phyloP scores from a whole-genome alignment of 2,888 invertebrate species.

The Tetheella fluctuosa region DNA sequence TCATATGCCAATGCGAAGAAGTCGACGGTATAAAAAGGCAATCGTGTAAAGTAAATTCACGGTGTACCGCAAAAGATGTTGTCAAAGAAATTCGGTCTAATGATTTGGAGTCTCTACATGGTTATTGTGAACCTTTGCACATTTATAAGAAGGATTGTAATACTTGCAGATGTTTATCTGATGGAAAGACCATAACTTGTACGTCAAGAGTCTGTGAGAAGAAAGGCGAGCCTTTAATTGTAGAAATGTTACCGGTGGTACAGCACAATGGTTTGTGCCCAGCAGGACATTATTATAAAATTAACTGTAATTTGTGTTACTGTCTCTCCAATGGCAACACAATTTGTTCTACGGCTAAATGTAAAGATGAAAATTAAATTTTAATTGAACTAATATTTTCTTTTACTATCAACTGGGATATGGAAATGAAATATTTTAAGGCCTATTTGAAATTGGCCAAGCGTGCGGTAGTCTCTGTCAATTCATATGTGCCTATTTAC shows the following conservation, averaged over 20 bases:
- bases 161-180: conserved; percentile 56
- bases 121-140: conserved; percentile 66
- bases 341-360: conserved; percentile 61
- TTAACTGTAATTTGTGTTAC: conserved; percentile 68
- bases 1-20: conserved; percentile 55
- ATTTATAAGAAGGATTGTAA: conserved; percentile 61
- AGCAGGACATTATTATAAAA: conserved; percentile 55
- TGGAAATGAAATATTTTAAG: too few species aligned
- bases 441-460: too few species aligned
- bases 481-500: too few species aligned
- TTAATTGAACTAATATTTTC: not conserved
- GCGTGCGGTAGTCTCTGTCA: too few species aligned
- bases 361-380: conserved; percentile 29
- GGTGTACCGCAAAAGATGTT: conserved; percentile 28
- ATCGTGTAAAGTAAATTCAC: conserved; percentile 44
- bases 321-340: conserved; percentile 67
- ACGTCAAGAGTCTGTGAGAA: conserved; percentile 45
- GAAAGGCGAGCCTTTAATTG: conserved; percentile 30
- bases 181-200: conserved; percentile 59
- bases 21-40: conserved; percentile 41
- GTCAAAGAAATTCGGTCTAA: conserved; percentile 11
- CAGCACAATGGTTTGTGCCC: conserved; percentile 51
- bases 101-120: conserved; percentile 43
- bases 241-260: conserved; percentile 60
- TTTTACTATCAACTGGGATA: too few species aligned